Conservation (phyloP, 2,113 vertebrate species). For the Anhinga anhinga region DNA sequence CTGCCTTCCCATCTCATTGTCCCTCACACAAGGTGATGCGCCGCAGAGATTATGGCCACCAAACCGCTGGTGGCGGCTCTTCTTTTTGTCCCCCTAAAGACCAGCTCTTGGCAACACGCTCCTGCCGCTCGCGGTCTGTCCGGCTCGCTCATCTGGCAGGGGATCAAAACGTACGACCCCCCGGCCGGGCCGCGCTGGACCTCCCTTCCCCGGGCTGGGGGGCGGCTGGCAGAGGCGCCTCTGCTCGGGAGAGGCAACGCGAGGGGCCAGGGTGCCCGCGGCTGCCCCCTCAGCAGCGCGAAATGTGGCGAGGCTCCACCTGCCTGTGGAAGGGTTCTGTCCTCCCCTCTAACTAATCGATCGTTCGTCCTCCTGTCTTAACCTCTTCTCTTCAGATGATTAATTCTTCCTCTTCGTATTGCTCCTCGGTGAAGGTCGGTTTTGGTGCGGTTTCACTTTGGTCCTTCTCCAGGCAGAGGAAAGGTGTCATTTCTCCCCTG, state of each 20-base stretch:
- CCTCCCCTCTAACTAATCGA: neutral
- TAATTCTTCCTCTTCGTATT: neutral
- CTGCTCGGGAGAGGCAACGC: neutral
- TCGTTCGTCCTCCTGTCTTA: neutral
- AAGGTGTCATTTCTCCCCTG: rapidly evolving
- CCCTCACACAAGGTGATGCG: neutral
- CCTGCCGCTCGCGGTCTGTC: neutral
- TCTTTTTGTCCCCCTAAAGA: neutral
- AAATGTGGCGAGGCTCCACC: neutral
- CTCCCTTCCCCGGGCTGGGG: neutral
- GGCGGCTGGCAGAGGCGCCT: neutral
- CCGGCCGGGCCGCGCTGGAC: neutral
- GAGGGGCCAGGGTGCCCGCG: neutral
- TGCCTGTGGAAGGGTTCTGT: neutral
- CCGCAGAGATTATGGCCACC: neutral
- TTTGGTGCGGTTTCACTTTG: neutral
- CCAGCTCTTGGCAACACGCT: neutral
- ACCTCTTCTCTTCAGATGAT: neutral
- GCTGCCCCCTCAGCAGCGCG: neutral
- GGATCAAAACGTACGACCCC: rapidly evolving
- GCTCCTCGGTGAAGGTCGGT: neutral
- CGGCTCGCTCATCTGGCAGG: rapidly evolving
- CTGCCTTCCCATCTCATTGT: neutral
- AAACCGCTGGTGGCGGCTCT: rapidly evolving
- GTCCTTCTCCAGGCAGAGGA: neutral